Base-by-base conservation (phyloP, 1,140 invertebrate genomes). In the Belonocnema kinseyi region DNA sequence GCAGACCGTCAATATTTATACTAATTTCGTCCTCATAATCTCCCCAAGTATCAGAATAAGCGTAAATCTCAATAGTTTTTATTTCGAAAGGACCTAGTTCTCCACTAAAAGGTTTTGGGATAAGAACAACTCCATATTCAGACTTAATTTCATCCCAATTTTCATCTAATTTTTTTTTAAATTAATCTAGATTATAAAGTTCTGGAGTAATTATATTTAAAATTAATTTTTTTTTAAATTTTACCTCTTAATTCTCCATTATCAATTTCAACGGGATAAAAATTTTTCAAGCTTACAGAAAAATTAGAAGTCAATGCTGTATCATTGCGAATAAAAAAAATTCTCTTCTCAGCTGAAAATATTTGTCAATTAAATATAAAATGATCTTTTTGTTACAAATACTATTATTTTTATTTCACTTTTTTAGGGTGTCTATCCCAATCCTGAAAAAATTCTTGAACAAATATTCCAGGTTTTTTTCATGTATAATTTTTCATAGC, bases 341-440 rank as follows among this genome's bases (percentile, higher is more conserved):
- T 56, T 56, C 53, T 56, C 11, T 17, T 56, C n/a, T 56, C 53
- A 56, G 53, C 53, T 56, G 53, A 56, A 56, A 54, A 17, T 54
- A 54, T n/a, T 54, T n/a, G 17, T n/a, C 17, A 16, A 54, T n/a
- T 8, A 54, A 13, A 7, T 54, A 1, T n/a, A 54, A n/a, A 54
- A n/a, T 1, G 7, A 54, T 8, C 6, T 53, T 53, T 53, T 53
- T 7, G n/a, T 53, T 5, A 33, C 0, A 4, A 33, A 33, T 33
- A 33, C 3, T 33, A 2, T 33, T 33, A 33, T 33, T 33, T 3
- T 33, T 33, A 5, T 33, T 33, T 33, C 26, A 33, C 5, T 33
- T 33, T 2, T 5, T 3, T 5, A 33, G 26, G 26, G 26, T 5
- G 26, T 33, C 26, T 33, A 33, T 33, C 26, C 26, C 2, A 33